phyloP scores from a whole-genome alignment of 2,113 vertebrate genomes.

The Laticauda laticaudata region DNA sequence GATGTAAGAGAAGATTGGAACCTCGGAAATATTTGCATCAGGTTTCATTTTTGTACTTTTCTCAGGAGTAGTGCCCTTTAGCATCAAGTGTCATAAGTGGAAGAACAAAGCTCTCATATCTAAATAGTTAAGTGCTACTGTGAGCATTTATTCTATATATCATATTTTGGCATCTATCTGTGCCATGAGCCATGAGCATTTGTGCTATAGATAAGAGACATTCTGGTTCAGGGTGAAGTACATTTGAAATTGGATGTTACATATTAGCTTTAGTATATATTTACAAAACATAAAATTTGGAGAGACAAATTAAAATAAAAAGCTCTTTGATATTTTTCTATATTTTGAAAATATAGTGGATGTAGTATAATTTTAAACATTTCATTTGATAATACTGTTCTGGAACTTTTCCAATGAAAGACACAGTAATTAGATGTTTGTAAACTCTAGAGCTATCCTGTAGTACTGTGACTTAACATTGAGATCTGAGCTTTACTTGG shows the following conservation, averaged over 20 bases:
- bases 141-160: background rate
- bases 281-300: background rate
- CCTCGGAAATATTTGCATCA: background rate
- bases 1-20: background rate
- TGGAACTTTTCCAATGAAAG: background rate
- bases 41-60: background rate
- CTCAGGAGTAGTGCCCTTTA: background rate
- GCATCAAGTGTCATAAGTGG: background rate
- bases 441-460: background rate
- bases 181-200: background rate
- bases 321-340: background rate
- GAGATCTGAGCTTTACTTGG: background rate
- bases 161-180: background rate
- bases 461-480: background rate
- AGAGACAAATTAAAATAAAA: background rate
- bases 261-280: background rate
- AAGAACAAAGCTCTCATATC: background rate
- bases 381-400: background rate
- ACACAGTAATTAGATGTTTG: background rate
- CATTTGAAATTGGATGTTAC: background rate
- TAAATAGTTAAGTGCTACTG: background rate
- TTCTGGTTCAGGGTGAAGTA: background rate
- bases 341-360: background rate
- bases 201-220: background rate
- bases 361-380: background rate